phyloP scores from a whole-genome alignment of 2,888 invertebrate species.

The Thelaira solivaga region DNA sequence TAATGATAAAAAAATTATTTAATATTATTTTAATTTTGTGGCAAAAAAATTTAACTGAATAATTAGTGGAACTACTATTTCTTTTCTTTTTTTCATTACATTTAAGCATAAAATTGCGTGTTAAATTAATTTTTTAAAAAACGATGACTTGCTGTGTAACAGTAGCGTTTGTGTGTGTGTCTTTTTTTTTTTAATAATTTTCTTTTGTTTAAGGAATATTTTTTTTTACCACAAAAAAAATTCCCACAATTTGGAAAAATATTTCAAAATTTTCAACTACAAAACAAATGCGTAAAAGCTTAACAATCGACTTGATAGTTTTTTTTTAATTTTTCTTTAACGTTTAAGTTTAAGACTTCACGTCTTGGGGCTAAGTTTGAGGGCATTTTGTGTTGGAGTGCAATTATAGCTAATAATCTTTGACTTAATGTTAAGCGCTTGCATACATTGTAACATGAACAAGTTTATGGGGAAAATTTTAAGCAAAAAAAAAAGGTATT shows the following conservation, averaged over 20 bases:
- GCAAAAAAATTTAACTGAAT: conserved; percentile 10
- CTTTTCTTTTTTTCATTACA: not conserved
- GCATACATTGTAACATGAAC: not conserved
- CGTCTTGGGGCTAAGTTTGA: not conserved
- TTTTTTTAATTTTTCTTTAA: not conserved
- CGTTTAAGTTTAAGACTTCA: not conserved
- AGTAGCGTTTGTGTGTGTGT: not conserved
- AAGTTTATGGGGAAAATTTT: no score
- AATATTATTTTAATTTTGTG: no score
- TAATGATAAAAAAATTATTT: no score
- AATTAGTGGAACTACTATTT: conserved; percentile 29
- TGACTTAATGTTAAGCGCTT: conserved; percentile 34
- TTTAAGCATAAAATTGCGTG: conserved; percentile 33
- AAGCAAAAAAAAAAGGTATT: no score
- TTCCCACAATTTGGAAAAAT: conserved; percentile 34
- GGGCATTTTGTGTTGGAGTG: not conserved
- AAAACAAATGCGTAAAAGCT: conserved; percentile 41
- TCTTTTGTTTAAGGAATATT: conserved; percentile 17
- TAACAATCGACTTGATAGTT: conserved; percentile 24
- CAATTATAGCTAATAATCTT: conserved; percentile 29
- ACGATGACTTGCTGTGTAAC: not conserved
- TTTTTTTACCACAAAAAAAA: not conserved
- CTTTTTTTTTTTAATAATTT: no score
- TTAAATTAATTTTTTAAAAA: conserved; percentile 12
- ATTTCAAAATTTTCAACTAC: conserved; percentile 6